Percentiles rank a stretch among this genome's conserved stretches.
phyloP scores from a whole-genome alignment of 2,888 invertebrate species.

The Dromius quadrimaculatus region DNA sequence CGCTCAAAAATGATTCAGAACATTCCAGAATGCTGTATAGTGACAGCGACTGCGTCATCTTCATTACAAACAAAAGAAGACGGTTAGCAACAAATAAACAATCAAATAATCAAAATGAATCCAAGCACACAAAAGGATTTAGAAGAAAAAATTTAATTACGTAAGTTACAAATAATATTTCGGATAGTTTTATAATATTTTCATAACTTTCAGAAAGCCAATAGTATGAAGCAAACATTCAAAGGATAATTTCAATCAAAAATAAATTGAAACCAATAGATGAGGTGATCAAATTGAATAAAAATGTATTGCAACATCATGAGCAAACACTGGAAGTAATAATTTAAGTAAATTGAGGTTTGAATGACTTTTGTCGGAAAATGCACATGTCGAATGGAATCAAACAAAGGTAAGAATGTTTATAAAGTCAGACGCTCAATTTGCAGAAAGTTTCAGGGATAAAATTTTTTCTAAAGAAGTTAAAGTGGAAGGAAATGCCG shows the following conservation, averaged over 20 bases:
- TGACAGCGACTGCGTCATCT: slow-evolving; percentile 4
- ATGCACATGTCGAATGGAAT: slow-evolving; percentile 20
- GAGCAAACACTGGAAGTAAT: slow-evolving; percentile 14
- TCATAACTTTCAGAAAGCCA: slow-evolving; percentile 2
- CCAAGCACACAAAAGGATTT: slow-evolving; percentile 8
- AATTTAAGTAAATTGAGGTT: too few relatives aligned
- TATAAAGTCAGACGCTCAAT: slow-evolving; percentile 8
- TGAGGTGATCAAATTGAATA: not conserved
- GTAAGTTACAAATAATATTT: not conserved
- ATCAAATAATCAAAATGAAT: slow-evolving; percentile 33
- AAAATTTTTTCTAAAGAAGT: not conserved
- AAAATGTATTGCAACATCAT: not conserved
- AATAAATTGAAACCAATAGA: slow-evolving; percentile 10
- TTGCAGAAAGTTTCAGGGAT: not conserved
- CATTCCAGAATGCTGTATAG: too few relatives aligned
- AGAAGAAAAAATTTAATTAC: slow-evolving; percentile 7
- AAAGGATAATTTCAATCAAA: slow-evolving; percentile 5
- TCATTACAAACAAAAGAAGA: too few relatives aligned
- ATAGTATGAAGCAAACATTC: not conserved
- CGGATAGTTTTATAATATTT: not conserved
- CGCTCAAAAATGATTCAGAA: too few relatives aligned
- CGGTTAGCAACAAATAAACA: too few relatives aligned
- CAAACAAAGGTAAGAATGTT: slow-evolving; percentile 27
- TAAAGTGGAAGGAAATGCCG: too few relatives aligned
- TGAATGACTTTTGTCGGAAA: not conserved